Evolutionary conservation across 1,140 invertebrate genomes (phyloP).

Genomic region (Trichonephila inaurata): DNA sequence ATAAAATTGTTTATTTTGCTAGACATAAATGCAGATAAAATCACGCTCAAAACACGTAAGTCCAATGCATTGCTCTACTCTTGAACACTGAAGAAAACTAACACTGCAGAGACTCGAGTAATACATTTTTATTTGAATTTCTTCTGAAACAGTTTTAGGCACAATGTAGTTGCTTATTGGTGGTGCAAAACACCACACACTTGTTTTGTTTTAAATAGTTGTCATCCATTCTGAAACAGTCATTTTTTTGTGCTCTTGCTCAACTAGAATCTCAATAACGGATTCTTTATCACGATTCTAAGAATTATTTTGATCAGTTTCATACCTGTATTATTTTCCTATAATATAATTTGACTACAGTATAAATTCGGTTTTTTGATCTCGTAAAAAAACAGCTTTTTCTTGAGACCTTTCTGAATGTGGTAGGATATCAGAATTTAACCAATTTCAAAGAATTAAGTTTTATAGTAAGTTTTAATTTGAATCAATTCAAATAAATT

Average conservation of each 20-base stretch:
- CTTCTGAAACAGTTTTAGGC: slow-evolving; percentile 68
- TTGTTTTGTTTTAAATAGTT: slow-evolving; percentile 72
- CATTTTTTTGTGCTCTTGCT: not conserved
- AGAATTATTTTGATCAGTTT: not conserved
- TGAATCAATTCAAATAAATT: no score
- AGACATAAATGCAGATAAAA: slow-evolving; percentile 76
- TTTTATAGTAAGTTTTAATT: no score
- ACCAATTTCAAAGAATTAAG: no score
- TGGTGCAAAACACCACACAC: slow-evolving; percentile 33
- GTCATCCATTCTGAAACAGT: not conserved
- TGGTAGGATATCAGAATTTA: no score
- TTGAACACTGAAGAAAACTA: slow-evolving; percentile 66
- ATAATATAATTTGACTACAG: not conserved
- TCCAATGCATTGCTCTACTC: slow-evolving; percentile 56
- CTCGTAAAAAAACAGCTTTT: no score
- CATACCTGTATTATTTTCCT: not conserved
- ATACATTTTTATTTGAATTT: slow-evolving; percentile 17
- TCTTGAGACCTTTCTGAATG: no score
- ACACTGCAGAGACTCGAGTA: slow-evolving; percentile 55
- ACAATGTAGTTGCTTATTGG: slow-evolving; percentile 68
- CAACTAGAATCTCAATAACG: not conserved
- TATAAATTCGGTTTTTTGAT: not conserved
- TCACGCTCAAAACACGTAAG: slow-evolving; percentile 66
- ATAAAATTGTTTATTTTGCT: slow-evolving; percentile 55
- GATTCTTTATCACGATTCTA: not conserved